Conservation (phyloP, 1,140 invertebrate species). For the Brevipalpus yothersi region DNA sequence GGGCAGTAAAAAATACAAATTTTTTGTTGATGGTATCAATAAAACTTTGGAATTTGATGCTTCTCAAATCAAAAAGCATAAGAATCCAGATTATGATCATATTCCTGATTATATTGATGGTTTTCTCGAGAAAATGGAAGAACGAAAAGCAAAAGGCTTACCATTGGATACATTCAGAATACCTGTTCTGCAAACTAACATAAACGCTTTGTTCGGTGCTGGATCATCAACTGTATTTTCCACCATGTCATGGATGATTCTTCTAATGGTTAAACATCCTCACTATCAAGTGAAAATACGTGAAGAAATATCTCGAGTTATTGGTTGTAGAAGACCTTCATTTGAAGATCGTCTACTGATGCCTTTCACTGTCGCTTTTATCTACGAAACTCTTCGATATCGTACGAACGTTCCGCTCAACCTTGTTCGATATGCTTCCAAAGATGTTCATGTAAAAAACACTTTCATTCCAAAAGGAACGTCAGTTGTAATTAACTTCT, state of each 20-base stretch:
- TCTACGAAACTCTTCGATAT: slow-evolving; percentile 14
- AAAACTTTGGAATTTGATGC: no score
- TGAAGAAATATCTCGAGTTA: slow-evolving; percentile 16
- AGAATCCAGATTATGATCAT: slow-evolving; percentile 31
- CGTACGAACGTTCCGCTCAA: slow-evolving; percentile 10
- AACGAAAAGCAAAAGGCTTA: neutral
- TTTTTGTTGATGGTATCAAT: no score
- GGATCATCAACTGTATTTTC: slow-evolving; percentile 19
- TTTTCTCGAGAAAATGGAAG: slow-evolving; percentile 42
- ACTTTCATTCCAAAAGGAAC: slow-evolving; percentile 10
- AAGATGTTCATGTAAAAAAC: neutral
- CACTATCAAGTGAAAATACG: slow-evolving; percentile 17
- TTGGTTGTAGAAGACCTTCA: slow-evolving; percentile 10
- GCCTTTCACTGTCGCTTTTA: slow-evolving; percentile 14
- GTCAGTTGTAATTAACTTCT: slow-evolving; percentile 35
- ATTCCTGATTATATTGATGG: slow-evolving; percentile 56
- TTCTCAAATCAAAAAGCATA: slow-evolving; percentile 29
- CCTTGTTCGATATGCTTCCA: neutral
- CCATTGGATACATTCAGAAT: slow-evolving; percentile 1
- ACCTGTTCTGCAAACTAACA: slow-evolving; percentile 8
- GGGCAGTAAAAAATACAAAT: neutral
- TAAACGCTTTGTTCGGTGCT: slow-evolving; percentile 14
- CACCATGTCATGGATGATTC: slow-evolving; percentile 17
- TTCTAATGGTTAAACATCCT: slow-evolving; percentile 17
- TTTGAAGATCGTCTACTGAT: slow-evolving; percentile 10